Conservation (phyloP, 2,888 invertebrate genomes). For the Pristionchus mayeri region DNA sequence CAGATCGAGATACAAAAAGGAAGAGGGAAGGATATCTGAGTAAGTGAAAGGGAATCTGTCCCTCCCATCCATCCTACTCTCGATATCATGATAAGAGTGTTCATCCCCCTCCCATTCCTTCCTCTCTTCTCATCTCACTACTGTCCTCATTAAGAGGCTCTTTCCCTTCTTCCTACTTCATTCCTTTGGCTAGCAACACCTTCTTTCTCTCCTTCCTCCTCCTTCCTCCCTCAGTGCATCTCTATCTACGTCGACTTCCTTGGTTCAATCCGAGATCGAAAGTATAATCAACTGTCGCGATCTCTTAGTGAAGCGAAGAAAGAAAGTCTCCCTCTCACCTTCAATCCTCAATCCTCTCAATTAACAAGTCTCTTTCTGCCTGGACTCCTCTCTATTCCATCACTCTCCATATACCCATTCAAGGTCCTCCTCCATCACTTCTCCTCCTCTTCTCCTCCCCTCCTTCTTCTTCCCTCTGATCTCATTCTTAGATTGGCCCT, state of each 20-base stretch:
- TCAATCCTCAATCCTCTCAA: slow-evolving; percentile 9
- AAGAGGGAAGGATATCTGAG: background rate
- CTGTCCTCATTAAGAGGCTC: slow-evolving; percentile 43
- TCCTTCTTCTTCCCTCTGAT: slow-evolving; percentile 32
- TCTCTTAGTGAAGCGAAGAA: background rate
- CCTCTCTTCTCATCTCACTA: background rate
- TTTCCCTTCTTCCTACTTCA: background rate
- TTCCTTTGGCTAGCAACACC: slow-evolving; percentile 22
- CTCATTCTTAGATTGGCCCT: slow-evolving; percentile 44
- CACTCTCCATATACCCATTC: slow-evolving; percentile 5
- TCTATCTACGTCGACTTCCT: slow-evolving; percentile 9
- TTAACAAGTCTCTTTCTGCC: slow-evolving; percentile 37
- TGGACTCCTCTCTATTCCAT: slow-evolving; percentile 2
- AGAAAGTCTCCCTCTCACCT: slow-evolving; percentile 27
- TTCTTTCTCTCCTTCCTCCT: background rate
- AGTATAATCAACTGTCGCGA: background rate
- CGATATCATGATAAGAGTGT: slow-evolving; percentile 41
- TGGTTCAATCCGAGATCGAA: slow-evolving; percentile 27
- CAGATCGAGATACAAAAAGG: background rate
- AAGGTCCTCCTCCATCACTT: background rate
- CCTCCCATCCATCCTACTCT: background rate
- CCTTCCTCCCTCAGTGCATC: slow-evolving; percentile 6
- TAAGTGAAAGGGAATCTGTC: slow-evolving; percentile 35
- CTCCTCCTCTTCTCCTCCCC: background rate
- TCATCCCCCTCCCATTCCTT: slow-evolving; percentile 18